phyloP scores from a whole-genome alignment of 2,888 invertebrate genomes.

The Eledone cirrhosa region DNA sequence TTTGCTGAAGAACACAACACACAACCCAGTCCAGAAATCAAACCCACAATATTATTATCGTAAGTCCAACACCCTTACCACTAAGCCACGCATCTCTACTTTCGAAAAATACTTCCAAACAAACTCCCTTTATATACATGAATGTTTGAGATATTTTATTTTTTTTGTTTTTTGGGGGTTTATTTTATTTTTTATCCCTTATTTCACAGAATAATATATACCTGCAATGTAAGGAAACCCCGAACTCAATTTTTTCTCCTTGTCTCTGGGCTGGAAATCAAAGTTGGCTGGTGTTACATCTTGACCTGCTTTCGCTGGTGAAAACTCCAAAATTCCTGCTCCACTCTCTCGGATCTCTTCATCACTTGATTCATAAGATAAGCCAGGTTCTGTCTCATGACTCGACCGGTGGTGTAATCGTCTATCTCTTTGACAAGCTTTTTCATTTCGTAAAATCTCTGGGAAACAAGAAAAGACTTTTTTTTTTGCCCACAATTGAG shows the following conservation, averaged over 20 bases:
- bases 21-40: too few relatives aligned
- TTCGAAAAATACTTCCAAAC: too few relatives aligned
- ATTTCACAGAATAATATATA: conserved; percentile 29
- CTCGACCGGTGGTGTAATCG: conserved; percentile 56
- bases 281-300: conserved; percentile 88
- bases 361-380: conserved; percentile 61
- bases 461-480: not conserved
- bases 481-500: not conserved
- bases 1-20: too few relatives aligned
- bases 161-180: too few relatives aligned
- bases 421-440: conserved; percentile 27
- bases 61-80: too few relatives aligned
- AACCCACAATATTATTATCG: too few relatives aligned
- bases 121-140: too few relatives aligned
- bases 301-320: conserved; percentile 85
- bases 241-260: conserved; percentile 46
- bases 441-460: conserved; percentile 16
- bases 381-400: conserved; percentile 53
- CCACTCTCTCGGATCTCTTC: conserved; percentile 66
- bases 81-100: too few relatives aligned
- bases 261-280: conserved; percentile 47
- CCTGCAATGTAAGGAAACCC: conserved; percentile 58
- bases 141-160: too few relatives aligned
- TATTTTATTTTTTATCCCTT: too few relatives aligned
- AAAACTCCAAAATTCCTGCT: conserved; percentile 76